phyloP scores from a whole-genome alignment of 2,113 vertebrate genomes.

The Oncorhynchus mykiss region DNA sequence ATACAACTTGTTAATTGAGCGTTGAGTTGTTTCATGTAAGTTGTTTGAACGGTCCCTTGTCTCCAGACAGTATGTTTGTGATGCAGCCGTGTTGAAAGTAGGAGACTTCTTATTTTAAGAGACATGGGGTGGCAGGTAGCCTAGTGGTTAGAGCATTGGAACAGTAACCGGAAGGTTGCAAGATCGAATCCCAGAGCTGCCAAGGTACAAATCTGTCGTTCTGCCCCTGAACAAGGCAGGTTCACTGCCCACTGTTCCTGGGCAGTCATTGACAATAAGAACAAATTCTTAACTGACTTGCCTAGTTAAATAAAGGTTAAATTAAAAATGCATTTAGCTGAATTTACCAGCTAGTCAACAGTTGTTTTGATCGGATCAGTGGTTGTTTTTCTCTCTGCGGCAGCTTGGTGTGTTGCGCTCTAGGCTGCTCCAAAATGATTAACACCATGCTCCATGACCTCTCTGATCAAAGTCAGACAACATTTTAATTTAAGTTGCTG shows the following conservation, averaged over 20 bases:
- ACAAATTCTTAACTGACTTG: too few species aligned
- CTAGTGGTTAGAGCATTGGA: too few species aligned
- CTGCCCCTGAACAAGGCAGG: too few species aligned
- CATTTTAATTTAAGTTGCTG: conserved; percentile 40
- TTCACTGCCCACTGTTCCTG: too few species aligned
- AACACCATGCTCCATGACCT: conserved; percentile 17
- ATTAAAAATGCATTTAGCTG: background rate
- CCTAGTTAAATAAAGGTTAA: too few species aligned
- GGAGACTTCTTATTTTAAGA: background rate
- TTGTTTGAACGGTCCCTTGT: background rate
- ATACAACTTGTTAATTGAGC: background rate
- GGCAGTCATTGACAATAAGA: too few species aligned
- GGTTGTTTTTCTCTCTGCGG: conserved; percentile 26
- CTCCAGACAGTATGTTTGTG: background rate
- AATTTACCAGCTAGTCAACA: background rate
- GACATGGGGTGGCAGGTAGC: background rate
- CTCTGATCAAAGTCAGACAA: conserved; percentile 7
- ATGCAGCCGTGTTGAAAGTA: background rate
- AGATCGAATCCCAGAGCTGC: too few species aligned
- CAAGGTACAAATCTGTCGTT: too few species aligned
- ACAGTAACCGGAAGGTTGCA: too few species aligned
- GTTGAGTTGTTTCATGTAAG: background rate
- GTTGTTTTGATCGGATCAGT: background rate
- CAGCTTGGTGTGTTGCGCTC: conserved; percentile 24
- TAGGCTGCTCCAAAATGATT: conserved; percentile 27